These are phyloP conservation scores for Miltochrista miniata DNA, from an alignment of 2,888 invertebrate species.

Conservation along the genomic window DNA sequence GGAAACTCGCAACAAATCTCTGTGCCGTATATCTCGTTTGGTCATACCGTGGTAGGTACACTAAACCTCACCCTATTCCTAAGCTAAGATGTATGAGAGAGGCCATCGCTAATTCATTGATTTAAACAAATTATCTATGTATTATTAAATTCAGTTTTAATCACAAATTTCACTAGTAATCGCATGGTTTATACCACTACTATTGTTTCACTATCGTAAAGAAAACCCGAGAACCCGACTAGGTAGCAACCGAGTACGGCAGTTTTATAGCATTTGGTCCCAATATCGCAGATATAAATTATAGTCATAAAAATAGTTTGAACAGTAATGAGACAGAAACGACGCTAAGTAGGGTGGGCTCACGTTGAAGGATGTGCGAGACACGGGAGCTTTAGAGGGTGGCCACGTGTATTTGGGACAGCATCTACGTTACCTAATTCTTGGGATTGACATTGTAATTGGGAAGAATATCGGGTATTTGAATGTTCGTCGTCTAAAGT, in stretches of 20 bases:
- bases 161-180: no score
- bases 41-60: no score
- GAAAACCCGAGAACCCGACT: neutral
- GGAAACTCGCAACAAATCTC: no score
- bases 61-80: no score
- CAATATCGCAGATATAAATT: slow-evolving; percentile 58
- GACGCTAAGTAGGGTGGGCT: slow-evolving; percentile 16
- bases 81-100: no score
- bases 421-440: neutral
- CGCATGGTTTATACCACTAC: no score
- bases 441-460: neutral
- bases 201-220: neutral
- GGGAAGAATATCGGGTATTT: no score
- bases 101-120: no score
- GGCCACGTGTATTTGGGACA: neutral
- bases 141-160: no score
- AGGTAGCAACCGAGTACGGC: slow-evolving; percentile 19
- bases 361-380: slow-evolving; percentile 1
- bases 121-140: no score
- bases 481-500: no score
- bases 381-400: neutral
- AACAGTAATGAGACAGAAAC: slow-evolving; percentile 49
- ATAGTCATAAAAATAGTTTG: slow-evolving; percentile 64
- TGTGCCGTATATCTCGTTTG: no score
- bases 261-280: slow-evolving; percentile 49